A percentile compares a stretch with the other conserved stretches of the same genome.
phyloP scores from a whole-genome alignment of 1,140 invertebrate genomes.

The Caenorhabditis brenneri region DNA sequence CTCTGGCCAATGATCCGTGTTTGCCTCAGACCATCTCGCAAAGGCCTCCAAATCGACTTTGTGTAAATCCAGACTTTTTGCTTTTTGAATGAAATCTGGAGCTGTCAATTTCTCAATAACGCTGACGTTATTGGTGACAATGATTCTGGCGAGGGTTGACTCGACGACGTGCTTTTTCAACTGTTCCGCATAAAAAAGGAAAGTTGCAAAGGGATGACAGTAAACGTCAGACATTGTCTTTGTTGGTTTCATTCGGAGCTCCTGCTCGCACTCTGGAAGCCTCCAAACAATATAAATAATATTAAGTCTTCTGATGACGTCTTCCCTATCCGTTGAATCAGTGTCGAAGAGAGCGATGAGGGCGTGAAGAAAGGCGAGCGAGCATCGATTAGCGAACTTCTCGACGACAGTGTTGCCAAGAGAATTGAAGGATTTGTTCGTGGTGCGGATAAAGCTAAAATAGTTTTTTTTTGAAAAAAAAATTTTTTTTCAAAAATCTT shows the following conservation, averaged over 20 bases:
- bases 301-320: not conserved
- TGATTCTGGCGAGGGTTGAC: not conserved
- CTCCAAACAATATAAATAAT: slow-evolving; percentile 16
- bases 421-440: slow-evolving; percentile 4
- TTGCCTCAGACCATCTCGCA: not conserved
- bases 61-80: not conserved
- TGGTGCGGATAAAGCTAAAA: slow-evolving; percentile 6
- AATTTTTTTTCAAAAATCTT: not conserved
- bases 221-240: not conserved
- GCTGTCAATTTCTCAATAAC: not conserved
- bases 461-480: too few relatives aligned
- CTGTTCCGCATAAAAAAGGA: slow-evolving; percentile 1
- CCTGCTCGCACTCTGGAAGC: not conserved
- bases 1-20: slow-evolving; percentile 27
- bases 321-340: not conserved
- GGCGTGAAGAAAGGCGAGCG: not conserved
- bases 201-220: not conserved
- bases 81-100: not conserved
- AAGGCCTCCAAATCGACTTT: not conserved
- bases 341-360: not conserved
- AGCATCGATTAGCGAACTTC: not conserved
- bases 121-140: not conserved
- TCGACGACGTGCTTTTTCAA: not conserved
- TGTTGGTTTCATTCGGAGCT: not conserved
- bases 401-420: not conserved